phyloP scores from a whole-genome alignment of 1,140 invertebrate genomes.

The Drosophila littoralis region DNA sequence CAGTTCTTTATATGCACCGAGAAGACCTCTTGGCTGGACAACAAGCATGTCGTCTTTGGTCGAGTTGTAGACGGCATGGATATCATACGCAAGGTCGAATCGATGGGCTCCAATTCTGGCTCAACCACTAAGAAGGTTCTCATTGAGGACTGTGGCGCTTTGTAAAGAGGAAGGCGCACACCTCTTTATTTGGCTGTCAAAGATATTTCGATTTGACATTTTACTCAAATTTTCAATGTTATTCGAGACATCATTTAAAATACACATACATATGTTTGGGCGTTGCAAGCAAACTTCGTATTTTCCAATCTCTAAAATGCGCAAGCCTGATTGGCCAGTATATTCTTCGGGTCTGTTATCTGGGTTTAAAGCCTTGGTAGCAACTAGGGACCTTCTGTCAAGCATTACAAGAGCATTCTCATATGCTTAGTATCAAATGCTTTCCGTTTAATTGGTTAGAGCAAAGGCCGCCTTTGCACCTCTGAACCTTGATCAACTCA shows the following conservation, averaged over 20 bases:
- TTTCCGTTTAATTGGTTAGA: no score
- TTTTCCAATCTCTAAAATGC: no score
- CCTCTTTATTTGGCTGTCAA: no score
- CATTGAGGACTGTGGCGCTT: conserved; percentile 90
- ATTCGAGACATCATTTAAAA: background rate
- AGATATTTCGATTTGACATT: background rate
- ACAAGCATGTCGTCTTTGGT: conserved; percentile 98
- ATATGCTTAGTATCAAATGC: no score
- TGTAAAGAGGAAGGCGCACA: conserved; percentile 86
- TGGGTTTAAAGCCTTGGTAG: no score
- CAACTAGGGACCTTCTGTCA: no score
- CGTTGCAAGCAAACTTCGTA: background rate
- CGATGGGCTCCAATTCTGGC: conserved; percentile 91
- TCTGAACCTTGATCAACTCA: no score
- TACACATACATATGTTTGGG: background rate
- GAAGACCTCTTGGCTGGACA: conserved; percentile 96
- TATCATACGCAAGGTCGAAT: conserved; percentile 94
- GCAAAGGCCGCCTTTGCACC: no score
- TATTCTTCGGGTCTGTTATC: no score
- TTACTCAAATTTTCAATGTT: conserved; percentile 1
- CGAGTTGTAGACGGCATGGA: conserved; percentile 97
- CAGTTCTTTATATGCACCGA: conserved; percentile 98
- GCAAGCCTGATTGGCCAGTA: no score
- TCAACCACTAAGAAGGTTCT: conserved; percentile 92
- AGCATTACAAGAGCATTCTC: no score